Evolutionary conservation across 2,888 invertebrate species (phyloP), one percentile per base, ranked within the genome.

Genomic region (Pristionchus maxplancki): DNA sequence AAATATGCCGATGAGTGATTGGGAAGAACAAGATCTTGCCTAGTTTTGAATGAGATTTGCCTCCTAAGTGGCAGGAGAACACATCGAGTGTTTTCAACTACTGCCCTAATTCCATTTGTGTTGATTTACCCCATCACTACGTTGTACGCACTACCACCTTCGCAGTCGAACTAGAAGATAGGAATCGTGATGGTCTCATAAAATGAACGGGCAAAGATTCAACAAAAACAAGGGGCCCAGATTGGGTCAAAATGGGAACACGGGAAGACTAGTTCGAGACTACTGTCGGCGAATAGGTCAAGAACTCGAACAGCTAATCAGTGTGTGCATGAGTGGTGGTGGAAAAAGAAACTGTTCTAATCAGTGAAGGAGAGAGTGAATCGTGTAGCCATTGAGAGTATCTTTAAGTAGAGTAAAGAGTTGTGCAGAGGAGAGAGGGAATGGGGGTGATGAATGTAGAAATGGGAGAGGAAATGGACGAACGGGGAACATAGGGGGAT

Each of bases 301-400:
- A 24, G 78, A 78, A 48, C 44, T 78, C 17, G 44, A n/a, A n/a
- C n/a, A 44, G 78, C 78, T 78, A 78, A 78, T 78, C 78, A 78
- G 78, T 24, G n/a, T 24, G n/a, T 44, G 78, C 78, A 71, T 34
- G 44, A 28, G 40, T 74, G 58, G 58, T 15, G 50, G 24, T 5
- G 71, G 0, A 78, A 78, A 78, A 78, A 78, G 78, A 78, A 78
- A 78, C 78, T 78, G 78, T 78, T 78, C 44, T 78, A 78, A 40
- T 78, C 44, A 44, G 40, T 40, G 34, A 40, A 31, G 24, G 24
- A 53, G 50, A 3, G 82, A 58, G 53, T 31, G 53, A 34, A 53
- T 31, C 34, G 53, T 31, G 53, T 44, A 53, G 31, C n/a, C n/a
- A 48, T 24, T 28, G 44, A n/a, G 44, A 37, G 81, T 31, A 20